Base-by-base conservation (phyloP, 2,888 invertebrate species). In the Drosophila setosimentum region DNA sequence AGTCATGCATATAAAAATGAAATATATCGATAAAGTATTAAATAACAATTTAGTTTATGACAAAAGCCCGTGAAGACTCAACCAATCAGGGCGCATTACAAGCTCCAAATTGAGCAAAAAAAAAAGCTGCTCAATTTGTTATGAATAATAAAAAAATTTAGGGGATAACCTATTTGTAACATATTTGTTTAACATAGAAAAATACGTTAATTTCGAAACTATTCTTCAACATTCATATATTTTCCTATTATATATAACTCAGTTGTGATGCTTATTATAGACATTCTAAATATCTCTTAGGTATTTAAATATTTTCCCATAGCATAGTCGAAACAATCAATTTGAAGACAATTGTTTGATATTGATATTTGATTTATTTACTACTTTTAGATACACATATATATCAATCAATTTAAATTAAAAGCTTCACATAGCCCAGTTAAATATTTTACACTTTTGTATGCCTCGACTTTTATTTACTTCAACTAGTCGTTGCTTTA, bases 11-110 rank as follows among this genome's bases (percentile, higher is more conserved):
- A 87, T 87, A 84, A 87, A 87, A 88, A 89, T 87, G 87, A 87
- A 88, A 87, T 86, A 86, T 81, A 89, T 88, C 87, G 87, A 88
- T 87, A 82, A 87, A 88, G 84, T 87, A 87, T 87, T 88, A 87
- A 86, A 86, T 86, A 87, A 87, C 89, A 88, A 84, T 87, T 87
- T 86, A 82, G 82, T 88, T 88, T 83, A 87, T 78, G 87, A 75
- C 89, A 73, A 65, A 73, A 62, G 53, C 51, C 58, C 69, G 53
- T 64, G 61, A 69, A 67, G 63, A 57, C 67, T 72, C 24, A 2
- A 45, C 53, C 76, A 67, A 68, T 78, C 85, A 50, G 24, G 33
- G 35, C 51, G 45, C 55, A 49, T 64, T 59, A 59, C 13, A 62
- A 59, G 58, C 29, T 30, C 64, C 35, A 35, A 40, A 33, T 30